Evolutionary conservation across 2,888 invertebrate genomes (phyloP), one percentile per base, ranked within the genome.

Genomic region (Psococerastis gibbosa): DNA sequence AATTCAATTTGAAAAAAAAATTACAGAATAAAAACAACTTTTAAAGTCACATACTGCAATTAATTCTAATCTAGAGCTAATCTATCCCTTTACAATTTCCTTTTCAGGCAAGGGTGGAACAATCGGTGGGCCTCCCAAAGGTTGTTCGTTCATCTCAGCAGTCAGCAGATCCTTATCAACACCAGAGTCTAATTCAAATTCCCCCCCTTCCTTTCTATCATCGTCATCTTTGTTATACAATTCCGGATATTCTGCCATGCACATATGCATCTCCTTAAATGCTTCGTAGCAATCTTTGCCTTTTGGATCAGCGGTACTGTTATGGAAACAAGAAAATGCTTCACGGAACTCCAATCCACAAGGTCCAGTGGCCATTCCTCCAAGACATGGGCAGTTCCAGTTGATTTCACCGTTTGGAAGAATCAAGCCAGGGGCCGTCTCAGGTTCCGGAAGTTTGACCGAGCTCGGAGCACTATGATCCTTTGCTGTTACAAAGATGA

Each of bases 281-380:
- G 79, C 73, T 49, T 89, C 84, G 56, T 81, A 82, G 62, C 95
- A 95, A 55, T 95, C 89, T 38, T 82, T 80, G 33, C 92, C 94
- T 63, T 92, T 92, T 0, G 87, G 84, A 2, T 92, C 91, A 2
- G 78, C 78, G 46, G 73, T 73, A 50, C 85, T 87, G 54, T 87
- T 83, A 60, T 94, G 92, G 60, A 94, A 94, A 62, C 95, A 95
- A 22, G 85, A 79, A 62, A 95, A 92, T 2, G 94, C 91, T 51
- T 89, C 83, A 33, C 94, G 69, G 63, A 95, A 95, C 60, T 89
- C 81, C 11, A 80, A 70, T 1, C 91, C 94, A 60, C 95, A 95
- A 1, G 95, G 94, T 0, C 95, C 94, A 0, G 88, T 87, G 3
- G 92, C 88, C 85, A 94, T 92, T n/a, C 91, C 91, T 11, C 94